Base-by-base conservation (phyloP, 2,888 invertebrate species). In the Tuta absoluta region DNA sequence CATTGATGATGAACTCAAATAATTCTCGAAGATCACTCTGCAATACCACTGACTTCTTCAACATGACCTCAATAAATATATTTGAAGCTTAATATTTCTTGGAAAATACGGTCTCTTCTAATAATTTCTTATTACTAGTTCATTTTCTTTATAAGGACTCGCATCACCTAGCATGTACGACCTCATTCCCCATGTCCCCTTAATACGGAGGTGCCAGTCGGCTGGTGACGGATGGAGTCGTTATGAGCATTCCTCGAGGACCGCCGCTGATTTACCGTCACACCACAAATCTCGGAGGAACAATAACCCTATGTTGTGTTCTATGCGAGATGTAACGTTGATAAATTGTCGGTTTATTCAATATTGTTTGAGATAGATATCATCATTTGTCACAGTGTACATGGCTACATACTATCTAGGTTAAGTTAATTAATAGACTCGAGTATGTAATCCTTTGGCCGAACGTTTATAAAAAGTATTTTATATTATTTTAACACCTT, bases 161-260 rank as follows among this genome's bases (percentile, higher is more conserved):
- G 21, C 51, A 5, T 17, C 3, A 24, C 24, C 3, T 24, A n/a
- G 14, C 56, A 1, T 8, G 0, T 33, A n/a, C n/a, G 1, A 1
- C 24, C 14, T 1, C 41, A 5, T 3, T 12, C 23, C 12, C 45
- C 5, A 45, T 33, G 57, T 45, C 56, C 12, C 38, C 17, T 8
- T 12, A 7, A 21, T 21, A 33, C 28, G 57, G 58, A 57, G 56
- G 64, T 57, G 60, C 56, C 64, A 62, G 56, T 65, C 38, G 53
- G 60, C 59, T 53, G 61, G 64, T 65, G 64, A 65, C 56, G 28
- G 38, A 65, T 62, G 62, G 57, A 56, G 62, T 61, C 61, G 65
- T 62, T 65, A 65, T 65, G 65, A 65, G 57, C 64, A 65, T 65
- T 65, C 64, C 64, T 57, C 53, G 48, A 48, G 62, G 60, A 62